Base-by-base conservation (phyloP, 2,888 invertebrate genomes). In the Lycocerus yunnanus region DNA sequence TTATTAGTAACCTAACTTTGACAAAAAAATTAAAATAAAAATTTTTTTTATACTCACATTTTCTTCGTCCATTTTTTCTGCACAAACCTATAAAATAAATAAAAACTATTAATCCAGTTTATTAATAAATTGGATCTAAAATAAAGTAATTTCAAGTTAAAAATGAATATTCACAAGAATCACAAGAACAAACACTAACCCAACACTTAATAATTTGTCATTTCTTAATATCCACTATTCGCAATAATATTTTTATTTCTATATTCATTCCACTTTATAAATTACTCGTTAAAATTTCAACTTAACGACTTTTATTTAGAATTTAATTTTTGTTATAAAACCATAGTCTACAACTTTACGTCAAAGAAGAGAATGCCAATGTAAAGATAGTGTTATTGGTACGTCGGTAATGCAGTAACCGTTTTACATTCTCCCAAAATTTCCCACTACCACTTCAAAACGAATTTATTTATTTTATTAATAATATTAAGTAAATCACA, bases 191-290 rank as follows among this genome's bases (percentile, higher is more conserved):
- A 75, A 79, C 79, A 82, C 83, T 83, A 82, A 85, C 85, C 83
- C 81, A 83, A 82, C 79, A 82, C 77, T 80, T 84, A 82, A 81
- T 82, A 82, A 80, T 82, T 82, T 80, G 83, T 84, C 84, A 85
- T 85, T 82, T 82, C 80, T 81, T 81, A 82, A 80, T 77, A 78
- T 73, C 77, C 72, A 72, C 75, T 43, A 71, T 76, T 71, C 71
- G 66, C 77, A 73, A 78, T 69, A 73, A 73, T 18, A 58, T 59
- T 27, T 15, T 21, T 60, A 71, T 43, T 43, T 27, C 27, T 61
- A 58, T 65, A 71, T 68, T 43, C 76, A 76, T 76, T 73, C 73
- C 76, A 68, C 69, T 73, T 60, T 15, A 65, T 16, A 60, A 71
- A 68, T 66, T 66, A 66, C 24, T 16, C 58, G 67, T 60, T 72